phyloP scores from a whole-genome alignment of 2,113 vertebrate species.

The Gyps fulvus region DNA sequence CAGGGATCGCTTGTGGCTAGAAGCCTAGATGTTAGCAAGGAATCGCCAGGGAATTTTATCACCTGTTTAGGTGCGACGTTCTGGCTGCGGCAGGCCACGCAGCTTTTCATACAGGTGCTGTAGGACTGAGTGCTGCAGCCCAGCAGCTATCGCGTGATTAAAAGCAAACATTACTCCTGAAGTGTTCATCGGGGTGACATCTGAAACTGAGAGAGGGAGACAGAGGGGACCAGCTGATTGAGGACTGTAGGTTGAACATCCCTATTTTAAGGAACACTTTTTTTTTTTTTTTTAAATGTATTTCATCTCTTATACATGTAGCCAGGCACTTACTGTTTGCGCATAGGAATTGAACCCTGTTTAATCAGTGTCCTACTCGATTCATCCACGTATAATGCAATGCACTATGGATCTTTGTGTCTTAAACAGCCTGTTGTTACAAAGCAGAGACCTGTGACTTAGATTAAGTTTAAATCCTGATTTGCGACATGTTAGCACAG shows the following conservation, averaged over 20 bases:
- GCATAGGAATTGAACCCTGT: neutral
- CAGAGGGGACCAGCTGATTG: neutral
- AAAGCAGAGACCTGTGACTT: constrained; percentile 58
- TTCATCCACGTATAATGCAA: neutral
- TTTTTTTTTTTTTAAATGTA: neutral
- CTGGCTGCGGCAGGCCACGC: neutral
- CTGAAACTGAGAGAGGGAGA: neutral
- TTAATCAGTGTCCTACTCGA: neutral
- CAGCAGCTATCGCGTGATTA: neutral
- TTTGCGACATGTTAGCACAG: constrained; percentile 34
- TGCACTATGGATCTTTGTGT: neutral
- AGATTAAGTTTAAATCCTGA: constrained; percentile 65
- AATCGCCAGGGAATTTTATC: neutral
- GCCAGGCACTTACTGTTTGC: neutral
- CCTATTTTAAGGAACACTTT: neutral
- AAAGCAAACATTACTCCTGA: neutral
- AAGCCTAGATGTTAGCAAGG: neutral
- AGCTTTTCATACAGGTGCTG: neutral
- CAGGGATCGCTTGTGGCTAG: neutral
- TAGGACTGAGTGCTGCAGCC: neutral
- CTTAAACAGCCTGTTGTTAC: constrained; percentile 1
- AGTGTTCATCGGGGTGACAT: neutral
- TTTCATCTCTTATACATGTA: neutral
- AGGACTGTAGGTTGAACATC: neutral
- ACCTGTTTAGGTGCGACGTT: neutral